Evolutionary conservation across 2,888 invertebrate genomes (phyloP).

Genomic region (Andrena chrysosceles): DNA sequence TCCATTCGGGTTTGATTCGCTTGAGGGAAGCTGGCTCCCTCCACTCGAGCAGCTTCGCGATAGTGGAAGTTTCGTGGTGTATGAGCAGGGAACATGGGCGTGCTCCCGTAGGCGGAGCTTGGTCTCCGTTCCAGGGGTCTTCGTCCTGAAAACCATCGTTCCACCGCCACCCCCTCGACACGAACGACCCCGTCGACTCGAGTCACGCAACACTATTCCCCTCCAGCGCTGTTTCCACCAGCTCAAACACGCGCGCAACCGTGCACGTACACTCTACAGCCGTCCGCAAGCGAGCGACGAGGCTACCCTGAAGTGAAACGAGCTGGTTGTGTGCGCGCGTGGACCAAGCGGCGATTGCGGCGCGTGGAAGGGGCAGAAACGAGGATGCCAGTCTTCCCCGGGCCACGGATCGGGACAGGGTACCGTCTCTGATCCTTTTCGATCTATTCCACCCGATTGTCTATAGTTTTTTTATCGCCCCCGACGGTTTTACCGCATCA

Average conservation of each 20-base stretch:
- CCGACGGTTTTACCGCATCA: background rate
- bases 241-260: background rate
- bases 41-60: slow-evolving; percentile 19
- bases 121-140: slow-evolving; percentile 27
- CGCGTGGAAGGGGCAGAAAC: slow-evolving; percentile 75
- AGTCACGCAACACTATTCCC: slow-evolving; percentile 39
- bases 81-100: slow-evolving; percentile 33
- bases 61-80: background rate
- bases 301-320: slow-evolving; percentile 7
- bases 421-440: slow-evolving; percentile 47
- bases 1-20: slow-evolving; percentile 66
- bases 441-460: background rate
- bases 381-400: slow-evolving; percentile 78
- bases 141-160: slow-evolving; percentile 30
- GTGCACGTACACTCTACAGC: background rate
- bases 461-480: background rate
- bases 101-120: slow-evolving; percentile 41
- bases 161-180: slow-evolving; percentile 5
- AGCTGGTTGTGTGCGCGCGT: slow-evolving; percentile 37
- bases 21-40: slow-evolving; percentile 14
- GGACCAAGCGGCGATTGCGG: slow-evolving; percentile 39
- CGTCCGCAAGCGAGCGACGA: background rate
- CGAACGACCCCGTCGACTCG: slow-evolving; percentile 32
- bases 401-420: slow-evolving; percentile 75
- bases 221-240: slow-evolving; percentile 7